Conservation (phyloP, 2,113 vertebrate species). For the Gallinago media region DNA sequence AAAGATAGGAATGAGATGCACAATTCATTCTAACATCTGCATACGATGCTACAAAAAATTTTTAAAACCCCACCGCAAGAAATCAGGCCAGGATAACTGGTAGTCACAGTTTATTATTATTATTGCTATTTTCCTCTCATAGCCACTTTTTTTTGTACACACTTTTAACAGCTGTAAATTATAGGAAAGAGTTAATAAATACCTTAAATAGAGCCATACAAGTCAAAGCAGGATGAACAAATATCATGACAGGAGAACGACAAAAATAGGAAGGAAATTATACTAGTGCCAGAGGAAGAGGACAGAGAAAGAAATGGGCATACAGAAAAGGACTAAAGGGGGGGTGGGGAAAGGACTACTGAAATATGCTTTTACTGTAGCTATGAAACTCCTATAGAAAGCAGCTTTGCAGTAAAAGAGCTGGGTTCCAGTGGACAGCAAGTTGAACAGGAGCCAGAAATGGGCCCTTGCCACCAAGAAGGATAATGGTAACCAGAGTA, state of each 20-base stretch:
- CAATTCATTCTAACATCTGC: background rate
- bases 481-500: background rate
- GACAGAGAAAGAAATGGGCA: background rate
- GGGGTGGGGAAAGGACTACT: accelerated
- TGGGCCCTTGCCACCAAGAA: background rate
- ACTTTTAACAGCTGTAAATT: background rate
- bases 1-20: background rate
- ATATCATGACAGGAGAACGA: background rate
- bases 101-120: background rate
- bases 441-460: background rate
- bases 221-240: background rate
- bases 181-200: background rate
- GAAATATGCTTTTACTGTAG: background rate
- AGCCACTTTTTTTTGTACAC: background rate
- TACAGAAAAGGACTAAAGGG: background rate
- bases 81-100: background rate
- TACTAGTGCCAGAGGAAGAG: background rate
- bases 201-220: background rate
- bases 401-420: background rate
- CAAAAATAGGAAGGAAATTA: background rate
- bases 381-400: background rate
- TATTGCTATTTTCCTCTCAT: background rate
- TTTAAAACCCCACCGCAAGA: background rate
- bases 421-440: background rate
- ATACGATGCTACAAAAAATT: background rate